phyloP scores from a whole-genome alignment of 1,140 invertebrate genomes.

The Drosophila micromelanica region DNA sequence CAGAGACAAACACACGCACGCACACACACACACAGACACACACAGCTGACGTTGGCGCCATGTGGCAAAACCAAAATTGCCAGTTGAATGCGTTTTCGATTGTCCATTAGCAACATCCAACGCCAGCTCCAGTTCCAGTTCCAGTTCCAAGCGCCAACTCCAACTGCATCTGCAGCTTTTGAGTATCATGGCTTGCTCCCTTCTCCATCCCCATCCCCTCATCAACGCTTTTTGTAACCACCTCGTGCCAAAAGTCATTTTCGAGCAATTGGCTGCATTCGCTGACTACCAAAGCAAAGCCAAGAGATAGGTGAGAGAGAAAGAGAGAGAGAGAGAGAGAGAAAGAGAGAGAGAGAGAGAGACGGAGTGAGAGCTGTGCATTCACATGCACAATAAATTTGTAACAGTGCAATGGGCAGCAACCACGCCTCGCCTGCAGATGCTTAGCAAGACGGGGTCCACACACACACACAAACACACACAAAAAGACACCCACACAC shows the following conservation, averaged over 20 bases:
- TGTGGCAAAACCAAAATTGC: slow-evolving; percentile 68
- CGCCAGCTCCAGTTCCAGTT: slow-evolving; percentile 13
- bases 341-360: neutral
- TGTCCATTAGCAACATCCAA: slow-evolving; percentile 71
- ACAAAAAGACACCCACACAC: slow-evolving; percentile 12
- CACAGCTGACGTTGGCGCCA: slow-evolving; percentile 48
- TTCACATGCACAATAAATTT: slow-evolving; percentile 71
- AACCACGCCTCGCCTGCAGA: slow-evolving; percentile 53
- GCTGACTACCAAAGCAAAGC: slow-evolving; percentile 50
- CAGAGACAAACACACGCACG: neutral
- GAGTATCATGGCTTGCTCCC: slow-evolving; percentile 27
- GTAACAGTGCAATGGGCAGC: slow-evolving; percentile 59
- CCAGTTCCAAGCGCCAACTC: neutral
- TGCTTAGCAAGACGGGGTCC: slow-evolving; percentile 38
- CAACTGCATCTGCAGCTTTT: slow-evolving; percentile 4
- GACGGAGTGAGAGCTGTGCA: slow-evolving; percentile 2
- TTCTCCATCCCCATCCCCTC: neutral
- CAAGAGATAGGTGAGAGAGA: slow-evolving; percentile 1
- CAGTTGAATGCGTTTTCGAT: slow-evolving; percentile 81
- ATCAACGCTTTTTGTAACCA: slow-evolving; percentile 40
- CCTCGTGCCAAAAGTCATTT: slow-evolving; percentile 78
- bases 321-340: neutral
- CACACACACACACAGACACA: neutral
- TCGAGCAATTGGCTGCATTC: slow-evolving; percentile 74
- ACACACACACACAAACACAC: slow-evolving; percentile 16